Evolutionary conservation across 2,888 invertebrate species (phyloP).

Genomic region (Fragum sueziense): DNA sequence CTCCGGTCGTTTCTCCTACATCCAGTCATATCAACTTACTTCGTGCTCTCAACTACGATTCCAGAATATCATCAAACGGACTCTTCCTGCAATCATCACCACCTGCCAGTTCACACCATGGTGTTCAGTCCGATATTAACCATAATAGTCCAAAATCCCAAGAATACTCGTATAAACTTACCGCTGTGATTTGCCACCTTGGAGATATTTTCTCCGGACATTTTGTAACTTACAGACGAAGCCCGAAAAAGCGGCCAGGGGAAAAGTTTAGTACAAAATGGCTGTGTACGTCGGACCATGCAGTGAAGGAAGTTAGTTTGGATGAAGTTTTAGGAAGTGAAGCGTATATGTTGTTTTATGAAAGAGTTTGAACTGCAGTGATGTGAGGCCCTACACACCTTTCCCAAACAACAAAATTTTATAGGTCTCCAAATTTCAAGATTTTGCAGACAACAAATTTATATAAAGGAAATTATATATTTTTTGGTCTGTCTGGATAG

Average conservation of each 20-base stretch:
- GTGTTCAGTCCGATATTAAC: constrained; percentile 63
- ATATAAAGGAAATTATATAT: too few species aligned
- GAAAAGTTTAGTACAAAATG: constrained; percentile 85
- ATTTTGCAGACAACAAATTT: too few species aligned
- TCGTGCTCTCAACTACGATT: constrained; percentile 79
- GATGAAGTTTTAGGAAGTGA: constrained; percentile 92
- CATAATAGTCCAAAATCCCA: constrained; percentile 63
- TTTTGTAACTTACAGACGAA: constrained; percentile 94
- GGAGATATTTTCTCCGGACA: constrained; percentile 96
- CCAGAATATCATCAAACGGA: constrained; percentile 72
- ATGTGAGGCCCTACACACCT: too few species aligned
- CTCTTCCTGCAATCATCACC: constrained; percentile 65
- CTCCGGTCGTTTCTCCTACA: constrained; percentile 38
- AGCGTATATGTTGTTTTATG: constrained; percentile 97
- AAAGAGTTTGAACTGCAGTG: constrained; percentile 81
- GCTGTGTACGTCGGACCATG: constrained; percentile 93
- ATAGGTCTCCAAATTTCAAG: too few species aligned
- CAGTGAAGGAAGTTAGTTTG: constrained; percentile 91
- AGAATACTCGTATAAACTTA: constrained; percentile 88
- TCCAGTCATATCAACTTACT: constrained; percentile 77
- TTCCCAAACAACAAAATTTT: too few species aligned
- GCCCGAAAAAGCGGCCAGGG: constrained; percentile 76
- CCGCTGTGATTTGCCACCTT: constrained; percentile 94
- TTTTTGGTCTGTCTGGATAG: too few species aligned
- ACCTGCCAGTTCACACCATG: constrained; percentile 77